These are phyloP conservation scores for Esox lucius DNA, from an alignment of 2,797 vertebrate species.

Conservation along the genomic window DNA sequence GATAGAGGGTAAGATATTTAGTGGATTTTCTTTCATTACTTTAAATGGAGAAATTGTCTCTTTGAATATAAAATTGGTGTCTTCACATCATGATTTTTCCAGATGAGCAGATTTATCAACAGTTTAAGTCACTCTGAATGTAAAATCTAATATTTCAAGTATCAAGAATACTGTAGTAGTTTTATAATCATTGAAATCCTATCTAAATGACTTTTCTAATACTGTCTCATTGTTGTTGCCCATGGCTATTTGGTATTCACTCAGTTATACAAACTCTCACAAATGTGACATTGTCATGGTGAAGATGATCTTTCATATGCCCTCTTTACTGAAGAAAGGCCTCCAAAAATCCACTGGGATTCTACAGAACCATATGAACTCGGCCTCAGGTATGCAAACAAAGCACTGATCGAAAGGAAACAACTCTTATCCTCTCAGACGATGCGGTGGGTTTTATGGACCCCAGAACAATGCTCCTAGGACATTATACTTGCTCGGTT, in stretches of 20 bases:
- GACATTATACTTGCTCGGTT: too few relatives aligned
- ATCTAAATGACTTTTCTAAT: neutral
- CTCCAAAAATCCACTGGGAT: constrained; percentile 16
- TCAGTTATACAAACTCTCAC: constrained; percentile 3
- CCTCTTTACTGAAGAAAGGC: constrained; percentile 11
- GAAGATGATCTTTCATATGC: constrained; percentile 17
- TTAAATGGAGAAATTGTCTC: neutral
- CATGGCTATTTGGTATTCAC: neutral
- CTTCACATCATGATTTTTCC: constrained; percentile 29
- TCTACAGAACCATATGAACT: constrained; percentile 4
- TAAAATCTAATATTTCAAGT: neutral
- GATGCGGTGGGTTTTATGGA: too few relatives aligned
- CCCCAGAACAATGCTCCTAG: too few relatives aligned
- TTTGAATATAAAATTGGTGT: constrained; percentile 43
- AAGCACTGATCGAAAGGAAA: neutral
- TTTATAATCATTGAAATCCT: neutral
- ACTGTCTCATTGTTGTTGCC: neutral
- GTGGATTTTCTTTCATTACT: constrained; percentile 51
- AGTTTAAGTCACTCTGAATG: constrained; percentile 15
- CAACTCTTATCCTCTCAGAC: neutral
- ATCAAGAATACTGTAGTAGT: neutral
- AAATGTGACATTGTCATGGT: neutral
- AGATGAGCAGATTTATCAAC: neutral
- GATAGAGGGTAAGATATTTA: constrained; percentile 25
- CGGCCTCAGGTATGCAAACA: constrained; percentile 8